A percentile compares a stretch with the other conserved stretches of the same genome.
These are phyloP conservation scores for Rattus rattus DNA, from an alignment of 2,113 vertebrate genomes.

Conservation along the genomic window DNA sequence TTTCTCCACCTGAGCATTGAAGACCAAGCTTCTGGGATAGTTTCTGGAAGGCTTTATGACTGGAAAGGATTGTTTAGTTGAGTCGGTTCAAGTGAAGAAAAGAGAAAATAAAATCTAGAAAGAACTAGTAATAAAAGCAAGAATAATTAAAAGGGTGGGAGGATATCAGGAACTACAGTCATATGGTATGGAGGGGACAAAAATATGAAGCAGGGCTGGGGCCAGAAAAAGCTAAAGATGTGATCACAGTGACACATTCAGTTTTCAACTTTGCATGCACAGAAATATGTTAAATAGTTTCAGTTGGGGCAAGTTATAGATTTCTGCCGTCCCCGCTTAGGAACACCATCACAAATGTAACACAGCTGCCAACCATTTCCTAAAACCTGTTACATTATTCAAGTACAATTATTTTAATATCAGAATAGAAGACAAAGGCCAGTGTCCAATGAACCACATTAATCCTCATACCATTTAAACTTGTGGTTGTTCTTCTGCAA, in stretches of 20 bases:
- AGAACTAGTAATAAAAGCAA: not conserved
- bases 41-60: not conserved
- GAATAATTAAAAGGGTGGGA: not conserved
- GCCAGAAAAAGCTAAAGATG: not conserved
- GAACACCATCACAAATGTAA: not conserved
- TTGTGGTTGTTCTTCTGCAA: not conserved
- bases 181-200: not conserved
- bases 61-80: not conserved
- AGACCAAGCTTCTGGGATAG: not conserved
- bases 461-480: not conserved
- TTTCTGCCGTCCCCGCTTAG: not conserved
- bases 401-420: constrained; percentile 33
- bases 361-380: not conserved
- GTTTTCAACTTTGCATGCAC: no score
- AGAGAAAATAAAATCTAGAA: constrained; percentile 13
- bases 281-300: not conserved
- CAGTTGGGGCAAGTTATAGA: not conserved
- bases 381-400: not conserved
- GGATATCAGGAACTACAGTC: not conserved
- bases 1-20: not conserved
- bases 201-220: not conserved
- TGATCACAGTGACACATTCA: not conserved
- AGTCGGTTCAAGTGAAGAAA: not conserved
- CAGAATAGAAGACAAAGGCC: constrained; percentile 37
- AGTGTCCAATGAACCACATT: not conserved